phyloP scores from a whole-genome alignment of 2,888 invertebrate genomes.

The Fabriciana adippe region DNA sequence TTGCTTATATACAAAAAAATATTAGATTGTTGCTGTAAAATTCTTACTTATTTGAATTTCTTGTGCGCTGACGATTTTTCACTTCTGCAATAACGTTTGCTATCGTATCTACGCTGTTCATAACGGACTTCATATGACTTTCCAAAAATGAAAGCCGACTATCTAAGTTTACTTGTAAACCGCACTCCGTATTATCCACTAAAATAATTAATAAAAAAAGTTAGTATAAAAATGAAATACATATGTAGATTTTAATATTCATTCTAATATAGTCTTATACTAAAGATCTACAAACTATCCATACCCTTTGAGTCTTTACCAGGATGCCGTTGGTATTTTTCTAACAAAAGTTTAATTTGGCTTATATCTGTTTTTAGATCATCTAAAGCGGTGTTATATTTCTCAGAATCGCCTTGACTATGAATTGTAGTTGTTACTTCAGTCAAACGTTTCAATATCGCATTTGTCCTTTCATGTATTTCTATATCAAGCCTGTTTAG shows the following conservation, averaged over 20 bases:
- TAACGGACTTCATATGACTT: conserved; percentile 54
- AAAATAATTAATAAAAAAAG: conserved; percentile 31
- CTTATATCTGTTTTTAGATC: conserved; percentile 54
- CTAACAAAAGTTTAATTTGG: conserved; percentile 55
- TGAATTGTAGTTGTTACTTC: conserved; percentile 54
- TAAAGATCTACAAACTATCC: background rate
- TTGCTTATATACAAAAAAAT: background rate
- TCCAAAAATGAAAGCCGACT: conserved; percentile 58
- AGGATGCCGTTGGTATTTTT: conserved; percentile 42
- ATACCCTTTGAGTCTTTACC: conserved; percentile 25
- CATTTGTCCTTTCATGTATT: conserved; percentile 71
- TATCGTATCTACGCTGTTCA: conserved; percentile 63
- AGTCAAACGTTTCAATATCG: conserved; percentile 60
- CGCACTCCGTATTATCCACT: conserved; percentile 54
- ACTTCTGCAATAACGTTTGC: conserved; percentile 68
- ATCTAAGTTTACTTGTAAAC: conserved; percentile 53
- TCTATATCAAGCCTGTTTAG: conserved; percentile 72
- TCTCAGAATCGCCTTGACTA: conserved; percentile 47
- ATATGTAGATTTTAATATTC: background rate
- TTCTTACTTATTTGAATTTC: conserved; percentile 46
- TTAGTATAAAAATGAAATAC: background rate
- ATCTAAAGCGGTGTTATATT: conserved; percentile 52
- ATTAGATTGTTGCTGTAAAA: too few species aligned
- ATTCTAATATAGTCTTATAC: background rate
- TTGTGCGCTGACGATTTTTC: conserved; percentile 59